phyloP scores from a whole-genome alignment of 2,113 vertebrate species.

The Brienomyrus brachyistius region DNA sequence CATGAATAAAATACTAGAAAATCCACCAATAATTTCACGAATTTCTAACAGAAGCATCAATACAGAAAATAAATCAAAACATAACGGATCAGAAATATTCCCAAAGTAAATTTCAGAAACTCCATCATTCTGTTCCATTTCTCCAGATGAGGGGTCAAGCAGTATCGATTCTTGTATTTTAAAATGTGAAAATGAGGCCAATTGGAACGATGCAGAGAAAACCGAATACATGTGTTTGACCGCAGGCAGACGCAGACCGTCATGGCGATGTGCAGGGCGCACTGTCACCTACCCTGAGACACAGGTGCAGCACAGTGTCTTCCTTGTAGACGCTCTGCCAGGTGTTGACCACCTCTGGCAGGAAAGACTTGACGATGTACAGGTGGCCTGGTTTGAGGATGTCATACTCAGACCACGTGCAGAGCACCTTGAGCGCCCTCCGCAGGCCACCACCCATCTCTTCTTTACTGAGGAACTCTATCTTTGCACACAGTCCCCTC shows the following conservation, averaged over 20 bases:
- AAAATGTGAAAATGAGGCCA: neutral
- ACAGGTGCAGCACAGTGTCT: conserved; percentile 93
- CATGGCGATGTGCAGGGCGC: neutral
- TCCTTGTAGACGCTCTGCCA: conserved; percentile 97
- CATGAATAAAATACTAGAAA: neutral
- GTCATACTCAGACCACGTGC: conserved; percentile 94
- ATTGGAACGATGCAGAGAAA: neutral
- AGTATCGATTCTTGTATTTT: neutral
- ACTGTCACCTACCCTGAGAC: conserved; percentile 80
- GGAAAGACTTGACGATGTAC: conserved; percentile 97
- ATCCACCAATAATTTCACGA: neutral
- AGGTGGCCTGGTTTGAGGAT: conserved; percentile 91
- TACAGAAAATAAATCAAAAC: neutral
- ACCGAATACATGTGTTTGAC: neutral
- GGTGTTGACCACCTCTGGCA: conserved; percentile 90
- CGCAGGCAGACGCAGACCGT: too few relatives aligned
- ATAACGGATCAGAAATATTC: neutral
- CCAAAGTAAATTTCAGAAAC: neutral
- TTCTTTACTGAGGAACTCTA: conserved; percentile 96
- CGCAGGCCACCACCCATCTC: conserved; percentile 95
- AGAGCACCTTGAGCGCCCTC: conserved; percentile 89
- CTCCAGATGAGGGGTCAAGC: neutral
- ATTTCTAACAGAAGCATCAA: neutral
- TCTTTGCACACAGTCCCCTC: conserved; percentile 92
- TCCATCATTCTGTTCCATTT: neutral